Base-by-base conservation (phyloP, 2,888 invertebrate species). In the Dendrolimus pini region DNA sequence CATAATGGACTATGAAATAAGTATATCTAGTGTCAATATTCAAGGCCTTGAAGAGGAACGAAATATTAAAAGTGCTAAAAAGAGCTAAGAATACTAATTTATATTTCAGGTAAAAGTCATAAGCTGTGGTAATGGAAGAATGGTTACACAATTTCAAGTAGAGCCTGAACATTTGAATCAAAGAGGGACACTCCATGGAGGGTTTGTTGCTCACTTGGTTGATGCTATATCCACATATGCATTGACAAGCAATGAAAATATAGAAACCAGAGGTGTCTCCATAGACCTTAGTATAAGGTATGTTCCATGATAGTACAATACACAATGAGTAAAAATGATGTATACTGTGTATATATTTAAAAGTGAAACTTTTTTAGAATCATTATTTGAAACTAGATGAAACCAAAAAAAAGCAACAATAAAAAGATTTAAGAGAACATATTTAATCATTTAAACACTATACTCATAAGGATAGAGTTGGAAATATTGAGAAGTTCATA, bases 201-300 rank as follows among this genome's bases (percentile, higher is more conserved):
- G 97, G 7, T 93, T 96, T 69, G 95, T 95, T 6, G 95, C 96
- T 3, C 95, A 96, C 0, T 78, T 98, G 9, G 93, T 96, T 0
- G 91, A 91, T 68, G 86, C 88, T 1, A 79, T 97, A 30, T 97
- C 97, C 1, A 95, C 96, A 0, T 94, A 94, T 74, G 97, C 96
- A 0, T 79, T 98, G 1, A 92, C 95, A 75, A 93, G 95, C 0
- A 92, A 93, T 68, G 92, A 91, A n/a, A 83, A 74, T n/a, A 80
- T 88, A 56, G 89, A 91, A 6, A 89, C 90, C 55, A 92, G 95
- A 56, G 97, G 97, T 18, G 96, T 97, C 0, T 96, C 96, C 9
- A 94, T 98, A 30, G 95, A 97, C 74, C 85, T 98, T 42, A 95
- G 94, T 83, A 91, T 98, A 2, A 93, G 94, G 96, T 97, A 90